Evolutionary conservation across 2,797 vertebrate species (phyloP).

Genomic region (Phrynocephalus vlangalii): DNA sequence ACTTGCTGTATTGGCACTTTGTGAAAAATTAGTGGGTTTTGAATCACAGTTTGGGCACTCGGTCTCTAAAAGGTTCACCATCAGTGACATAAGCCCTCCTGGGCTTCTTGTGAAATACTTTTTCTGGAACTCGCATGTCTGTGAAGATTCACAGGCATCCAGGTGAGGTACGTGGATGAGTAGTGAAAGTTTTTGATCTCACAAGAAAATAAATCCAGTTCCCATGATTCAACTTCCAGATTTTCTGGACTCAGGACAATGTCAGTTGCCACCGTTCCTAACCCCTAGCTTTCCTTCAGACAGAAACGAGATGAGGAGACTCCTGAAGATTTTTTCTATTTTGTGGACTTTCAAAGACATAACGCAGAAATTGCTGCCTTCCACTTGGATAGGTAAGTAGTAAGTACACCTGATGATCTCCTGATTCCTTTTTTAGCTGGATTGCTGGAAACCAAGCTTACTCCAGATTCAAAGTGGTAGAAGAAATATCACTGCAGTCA

Average conservation of each 20-base stretch:
- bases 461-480: neutral
- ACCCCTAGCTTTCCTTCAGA: constrained; percentile 75
- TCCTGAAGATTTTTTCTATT: constrained; percentile 92
- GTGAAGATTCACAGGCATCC: no score
- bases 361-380: constrained; percentile 97
- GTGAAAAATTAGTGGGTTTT: no score
- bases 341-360: constrained; percentile 95
- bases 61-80: no score
- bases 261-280: neutral
- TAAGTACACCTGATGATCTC: constrained; percentile 57
- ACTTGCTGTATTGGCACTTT: no score
- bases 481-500: neutral
- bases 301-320: constrained; percentile 93
- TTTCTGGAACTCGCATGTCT: neutral
- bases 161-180: no score
- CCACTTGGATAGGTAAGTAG: constrained; percentile 94
- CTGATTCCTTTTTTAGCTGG: neutral
- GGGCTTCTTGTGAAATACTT: neutral
- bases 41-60: no score
- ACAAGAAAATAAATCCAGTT: no score
- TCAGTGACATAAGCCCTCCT: neutral
- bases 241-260: neutral
- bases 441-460: neutral
- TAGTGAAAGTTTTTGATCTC: no score
- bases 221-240: no score